These are phyloP conservation scores for Drosophila quinaria DNA, from an alignment of 2,888 invertebrate genomes.

Conservation along the genomic window DNA sequence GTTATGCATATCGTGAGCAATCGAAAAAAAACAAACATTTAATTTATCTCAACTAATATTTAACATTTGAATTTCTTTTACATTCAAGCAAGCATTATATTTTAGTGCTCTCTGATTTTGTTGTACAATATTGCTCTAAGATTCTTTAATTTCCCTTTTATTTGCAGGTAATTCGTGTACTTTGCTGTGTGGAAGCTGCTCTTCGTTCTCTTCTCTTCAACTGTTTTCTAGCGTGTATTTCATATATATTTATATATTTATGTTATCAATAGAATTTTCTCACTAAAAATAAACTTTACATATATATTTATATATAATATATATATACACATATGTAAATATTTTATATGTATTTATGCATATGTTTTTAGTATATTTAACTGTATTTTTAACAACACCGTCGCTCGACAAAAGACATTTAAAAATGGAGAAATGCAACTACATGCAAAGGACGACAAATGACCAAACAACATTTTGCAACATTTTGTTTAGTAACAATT, in stretches of 20 bases:
- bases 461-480: slow-evolving; percentile 58
- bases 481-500: slow-evolving; percentile 54
- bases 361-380: slow-evolving; percentile 58
- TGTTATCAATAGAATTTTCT: slow-evolving; percentile 54
- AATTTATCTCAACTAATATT: slow-evolving; percentile 24
- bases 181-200: slow-evolving; percentile 46
- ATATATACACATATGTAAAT: slow-evolving; percentile 37
- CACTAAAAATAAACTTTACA: slow-evolving; percentile 68
- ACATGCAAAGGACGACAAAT: slow-evolving; percentile 70
- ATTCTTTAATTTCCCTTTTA: slow-evolving; percentile 20
- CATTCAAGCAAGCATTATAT: slow-evolving; percentile 53
- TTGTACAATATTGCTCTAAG: slow-evolving; percentile 40
- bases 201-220: slow-evolving; percentile 11
- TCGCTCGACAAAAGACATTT: slow-evolving; percentile 57
- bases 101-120: slow-evolving; percentile 17
- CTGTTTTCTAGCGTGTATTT: slow-evolving; percentile 17
- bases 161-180: slow-evolving; percentile 51
- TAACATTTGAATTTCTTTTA: slow-evolving; percentile 49
- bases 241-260: slow-evolving; percentile 7
- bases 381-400: slow-evolving; percentile 68
- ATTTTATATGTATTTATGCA: slow-evolving; percentile 42
- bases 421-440: slow-evolving; percentile 65
- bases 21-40: slow-evolving; percentile 20
- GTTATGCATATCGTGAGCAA: slow-evolving; percentile 36
- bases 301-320: slow-evolving; percentile 31